A percentile compares a stretch with the other conserved stretches of the same genome.
These are phyloP conservation scores for Homarus gammarus DNA, from an alignment of 2,888 invertebrate species.

Conservation along the genomic window DNA sequence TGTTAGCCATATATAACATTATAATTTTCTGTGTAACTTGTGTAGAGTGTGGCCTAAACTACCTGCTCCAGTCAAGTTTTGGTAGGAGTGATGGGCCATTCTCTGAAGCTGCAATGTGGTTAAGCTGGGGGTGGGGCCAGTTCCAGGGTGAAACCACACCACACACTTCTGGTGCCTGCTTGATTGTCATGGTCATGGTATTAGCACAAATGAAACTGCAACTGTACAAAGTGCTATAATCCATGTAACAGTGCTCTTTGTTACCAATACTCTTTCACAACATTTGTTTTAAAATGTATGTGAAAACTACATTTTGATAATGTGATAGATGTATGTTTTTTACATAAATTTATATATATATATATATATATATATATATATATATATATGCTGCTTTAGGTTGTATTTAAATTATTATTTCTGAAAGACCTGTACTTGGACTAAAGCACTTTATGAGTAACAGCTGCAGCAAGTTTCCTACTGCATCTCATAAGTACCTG, in stretches of 20 bases:
- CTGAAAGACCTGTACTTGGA: constrained; percentile 64
- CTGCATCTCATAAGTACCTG: constrained; percentile 73
- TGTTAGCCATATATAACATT: constrained; percentile 41
- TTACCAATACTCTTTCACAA: constrained; percentile 69
- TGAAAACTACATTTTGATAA: constrained; percentile 41
- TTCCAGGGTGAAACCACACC: background rate
- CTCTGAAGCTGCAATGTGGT: constrained; percentile 54
- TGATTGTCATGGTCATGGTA: constrained; percentile 44
- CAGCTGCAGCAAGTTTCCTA: constrained; percentile 69
- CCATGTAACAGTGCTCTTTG: constrained; percentile 64
- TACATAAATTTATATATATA: constrained; percentile 1
- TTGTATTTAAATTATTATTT: constrained; percentile 65
- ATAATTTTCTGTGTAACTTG: constrained; percentile 17
- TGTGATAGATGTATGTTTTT: constrained; percentile 50
- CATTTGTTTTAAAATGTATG: constrained; percentile 53
- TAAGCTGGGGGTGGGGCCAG: constrained; percentile 38
- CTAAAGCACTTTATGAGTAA: constrained; percentile 65
- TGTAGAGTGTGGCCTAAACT: constrained; percentile 30
- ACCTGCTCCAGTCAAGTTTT: constrained; percentile 46
- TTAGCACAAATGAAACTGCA: constrained; percentile 70
- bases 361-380: constrained; percentile 27
- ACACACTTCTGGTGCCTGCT: constrained; percentile 24
- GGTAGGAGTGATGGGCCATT: constrained; percentile 40
- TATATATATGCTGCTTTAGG: constrained; percentile 45
- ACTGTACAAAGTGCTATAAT: constrained; percentile 69